Evolutionary conservation across 2,797 vertebrate genomes (phyloP).

Genomic region (Sternarchorhynchus goeldii): DNA sequence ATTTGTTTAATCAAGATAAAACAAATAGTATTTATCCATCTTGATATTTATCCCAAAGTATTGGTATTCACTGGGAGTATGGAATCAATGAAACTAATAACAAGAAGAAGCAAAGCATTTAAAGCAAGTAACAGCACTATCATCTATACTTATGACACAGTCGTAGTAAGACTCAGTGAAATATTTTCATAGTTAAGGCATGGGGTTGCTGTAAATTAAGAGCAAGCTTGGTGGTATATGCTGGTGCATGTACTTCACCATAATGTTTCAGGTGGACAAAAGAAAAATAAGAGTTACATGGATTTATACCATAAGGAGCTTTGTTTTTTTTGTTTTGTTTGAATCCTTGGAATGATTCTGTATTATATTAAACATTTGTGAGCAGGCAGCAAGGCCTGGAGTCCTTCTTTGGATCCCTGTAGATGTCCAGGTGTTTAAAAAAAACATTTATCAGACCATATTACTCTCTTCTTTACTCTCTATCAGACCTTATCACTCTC

Average conservation of each 20-base stretch:
- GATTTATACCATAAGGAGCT: no score
- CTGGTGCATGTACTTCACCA: neutral
- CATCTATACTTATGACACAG: conserved; percentile 12
- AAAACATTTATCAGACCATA: neutral
- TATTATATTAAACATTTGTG: no score
- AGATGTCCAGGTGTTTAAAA: no score
- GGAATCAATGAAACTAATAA: conserved; percentile 42
- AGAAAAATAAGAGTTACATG: neutral
- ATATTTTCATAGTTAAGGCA: conserved; percentile 45
- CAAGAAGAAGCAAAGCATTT: conserved; percentile 19
- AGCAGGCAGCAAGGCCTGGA: no score
- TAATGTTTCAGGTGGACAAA: neutral
- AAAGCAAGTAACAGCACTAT: conserved; percentile 18
- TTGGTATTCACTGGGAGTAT: conserved; percentile 57
- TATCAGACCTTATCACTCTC: neutral
- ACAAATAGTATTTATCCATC: conserved; percentile 34
- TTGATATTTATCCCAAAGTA: conserved; percentile 54
- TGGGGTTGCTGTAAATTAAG: conserved; percentile 12
- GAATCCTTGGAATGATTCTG: no score
- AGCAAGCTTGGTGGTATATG: conserved; percentile 3
- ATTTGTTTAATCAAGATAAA: conserved; percentile 8
- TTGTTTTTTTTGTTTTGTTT: no score
- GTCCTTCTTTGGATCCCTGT: no score
- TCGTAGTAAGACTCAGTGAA: neutral
- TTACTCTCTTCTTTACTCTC: neutral